A percentile compares a stretch with the other conserved stretches of the same genome.
phyloP scores from a whole-genome alignment of 1,140 invertebrate species.

The Gryllus bimaculatus region DNA sequence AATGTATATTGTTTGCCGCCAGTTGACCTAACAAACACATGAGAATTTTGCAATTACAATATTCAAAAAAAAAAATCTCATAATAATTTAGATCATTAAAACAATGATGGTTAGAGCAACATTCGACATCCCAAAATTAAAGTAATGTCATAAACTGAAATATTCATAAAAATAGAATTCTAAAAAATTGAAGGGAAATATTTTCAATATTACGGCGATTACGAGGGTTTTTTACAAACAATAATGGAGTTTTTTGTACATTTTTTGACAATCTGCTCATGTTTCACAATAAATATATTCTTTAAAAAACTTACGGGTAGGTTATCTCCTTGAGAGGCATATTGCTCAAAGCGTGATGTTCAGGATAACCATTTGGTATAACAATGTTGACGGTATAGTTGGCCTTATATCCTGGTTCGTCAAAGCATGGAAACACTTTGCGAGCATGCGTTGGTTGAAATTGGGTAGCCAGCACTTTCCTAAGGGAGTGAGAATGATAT shows the following conservation, averaged over 20 bases:
- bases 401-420: slow-evolving; percentile 85
- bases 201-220: too few species aligned
- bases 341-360: slow-evolving; percentile 67
- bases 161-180: too few species aligned
- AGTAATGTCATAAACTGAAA: too few species aligned
- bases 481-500: slow-evolving; percentile 29
- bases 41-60: background rate
- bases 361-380: slow-evolving; percentile 47
- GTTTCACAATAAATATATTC: slow-evolving; percentile 26
- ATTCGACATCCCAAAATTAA: too few species aligned
- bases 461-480: slow-evolving; percentile 76
- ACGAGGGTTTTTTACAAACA: too few species aligned
- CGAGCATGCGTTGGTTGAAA: slow-evolving; percentile 87
- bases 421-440: slow-evolving; percentile 85
- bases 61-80: background rate
- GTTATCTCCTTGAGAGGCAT: slow-evolving; percentile 44
- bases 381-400: slow-evolving; percentile 70
- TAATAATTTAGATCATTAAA: too few species aligned
- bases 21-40: background rate
- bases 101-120: too few species aligned
- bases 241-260: too few species aligned
- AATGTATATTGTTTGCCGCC: slow-evolving; percentile 18
- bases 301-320: background rate
- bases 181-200: too few species aligned
- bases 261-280: slow-evolving; percentile 32